Evolutionary conservation across 2,888 invertebrate species (phyloP), one percentile per base, ranked within the genome.

Genomic region (Periphyllus acericola): DNA sequence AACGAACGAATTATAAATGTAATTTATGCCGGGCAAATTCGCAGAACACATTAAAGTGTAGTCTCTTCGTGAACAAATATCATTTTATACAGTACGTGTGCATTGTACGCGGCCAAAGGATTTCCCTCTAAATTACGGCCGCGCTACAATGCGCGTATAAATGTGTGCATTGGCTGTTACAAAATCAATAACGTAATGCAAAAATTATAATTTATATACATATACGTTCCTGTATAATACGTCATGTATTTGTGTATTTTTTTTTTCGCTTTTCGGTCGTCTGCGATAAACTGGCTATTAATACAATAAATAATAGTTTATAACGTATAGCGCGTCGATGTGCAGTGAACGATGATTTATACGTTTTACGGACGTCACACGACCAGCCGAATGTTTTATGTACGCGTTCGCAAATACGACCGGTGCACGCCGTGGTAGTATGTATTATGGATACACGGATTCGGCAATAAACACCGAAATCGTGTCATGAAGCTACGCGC

Each of bases 81-180:
- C 68, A 68, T 68, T 68, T 68, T 68, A 68, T 60, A 60, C 25
- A 25, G 68, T 68, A 68, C 68, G 68, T 68, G 68, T 29, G 68
- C 29, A 68, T 68, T 29, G 8, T 68, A 29, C n/a, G 3, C 29
- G n/a, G 11, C 25, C 2, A 29, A 68, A 8, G 68, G 66, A 68
- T 68, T 68, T 68, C 68, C 46, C 29, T 25, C 68, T 29, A 11
- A 68, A 68, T 29, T 25, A 68, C n/a, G 68, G 29, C 14, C 29
- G 68, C 68, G 21, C 21, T 25, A 60, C 60, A 14, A 55, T n/a
- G 14, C 9, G 14, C 55, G 19, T 40, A 40, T 40, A 8, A 14
- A 14, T 46, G 46, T 46, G 46, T 14, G 46, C 14, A 46, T 14
- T 46, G 60, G 21, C 21, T 60, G 60, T 60, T 60, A 21, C 60